phyloP scores from a whole-genome alignment of 2,113 vertebrate genomes.

The Melanocharis versteri region DNA sequence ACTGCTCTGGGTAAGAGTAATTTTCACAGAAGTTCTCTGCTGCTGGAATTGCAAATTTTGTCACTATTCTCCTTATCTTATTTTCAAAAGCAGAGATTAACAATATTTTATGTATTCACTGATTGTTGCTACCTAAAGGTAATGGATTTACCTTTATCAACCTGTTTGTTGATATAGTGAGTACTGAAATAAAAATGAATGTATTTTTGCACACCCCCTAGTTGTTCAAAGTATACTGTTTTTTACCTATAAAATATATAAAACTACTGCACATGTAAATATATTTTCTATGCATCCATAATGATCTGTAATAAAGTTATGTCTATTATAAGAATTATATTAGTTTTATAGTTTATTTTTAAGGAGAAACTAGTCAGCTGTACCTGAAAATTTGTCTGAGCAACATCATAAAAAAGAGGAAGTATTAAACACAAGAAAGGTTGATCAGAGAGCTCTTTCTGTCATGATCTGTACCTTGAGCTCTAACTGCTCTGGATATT shows the following conservation, averaged over 20 bases:
- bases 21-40: background rate
- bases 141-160: background rate
- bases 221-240: background rate
- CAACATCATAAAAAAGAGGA: background rate
- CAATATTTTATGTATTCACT: background rate
- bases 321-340: background rate
- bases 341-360: background rate
- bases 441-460: background rate
- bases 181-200: background rate
- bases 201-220: fast-evolving
- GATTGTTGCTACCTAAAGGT: background rate
- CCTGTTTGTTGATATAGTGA: background rate
- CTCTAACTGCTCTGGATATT: background rate
- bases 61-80: background rate
- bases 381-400: background rate
- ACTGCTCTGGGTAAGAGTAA: background rate
- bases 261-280: background rate
- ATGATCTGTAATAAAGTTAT: background rate
- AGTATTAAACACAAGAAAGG: background rate
- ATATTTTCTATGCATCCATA: background rate
- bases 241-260: background rate
- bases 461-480: background rate
- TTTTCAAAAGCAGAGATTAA: background rate
- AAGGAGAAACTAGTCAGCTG: background rate
- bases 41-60: background rate